Percentiles rank a stretch among this genome's conserved stretches.
phyloP scores from a whole-genome alignment of 2,888 invertebrate genomes.

The Eupelmus urozonus region DNA sequence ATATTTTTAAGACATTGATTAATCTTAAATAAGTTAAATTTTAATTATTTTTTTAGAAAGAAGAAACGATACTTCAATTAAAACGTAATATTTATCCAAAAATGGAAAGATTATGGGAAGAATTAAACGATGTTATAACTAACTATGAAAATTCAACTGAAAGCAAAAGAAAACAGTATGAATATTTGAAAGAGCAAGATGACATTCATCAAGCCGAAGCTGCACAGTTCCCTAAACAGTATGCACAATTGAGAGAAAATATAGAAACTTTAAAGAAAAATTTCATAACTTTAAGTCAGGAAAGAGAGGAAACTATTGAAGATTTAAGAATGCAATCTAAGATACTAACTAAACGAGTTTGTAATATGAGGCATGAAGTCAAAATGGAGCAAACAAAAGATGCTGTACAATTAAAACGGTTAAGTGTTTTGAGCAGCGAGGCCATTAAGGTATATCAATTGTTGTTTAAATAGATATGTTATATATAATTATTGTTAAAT shows the following conservation, averaged over 20 bases:
- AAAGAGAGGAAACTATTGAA: slow-evolving; percentile 64
- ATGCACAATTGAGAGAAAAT: slow-evolving; percentile 64
- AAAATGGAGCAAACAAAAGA: slow-evolving; percentile 79
- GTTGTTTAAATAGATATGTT: too few species aligned
- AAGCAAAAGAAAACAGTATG: slow-evolving; percentile 73
- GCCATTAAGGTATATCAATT: slow-evolving; percentile 77
- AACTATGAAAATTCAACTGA: slow-evolving; percentile 71
- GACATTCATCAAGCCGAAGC: slow-evolving; percentile 77
- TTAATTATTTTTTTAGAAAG: slow-evolving; percentile 62
- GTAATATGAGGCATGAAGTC: slow-evolving; percentile 79
- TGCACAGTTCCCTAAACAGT: slow-evolving; percentile 73
- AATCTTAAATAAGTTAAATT: neutral
- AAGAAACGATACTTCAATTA: slow-evolving; percentile 66
- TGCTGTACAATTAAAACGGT: slow-evolving; percentile 79
- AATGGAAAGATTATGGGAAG: slow-evolving; percentile 68
- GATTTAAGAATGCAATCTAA: slow-evolving; percentile 64
- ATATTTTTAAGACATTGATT: neutral
- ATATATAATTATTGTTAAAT: too few species aligned
- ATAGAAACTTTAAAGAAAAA: slow-evolving; percentile 67
- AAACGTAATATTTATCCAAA: slow-evolving; percentile 64
- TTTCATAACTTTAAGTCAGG: slow-evolving; percentile 61
- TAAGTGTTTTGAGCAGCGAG: slow-evolving; percentile 82
- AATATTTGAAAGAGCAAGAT: slow-evolving; percentile 79
- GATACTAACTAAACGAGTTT: slow-evolving; percentile 67
- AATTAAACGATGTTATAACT: slow-evolving; percentile 65